Evolutionary conservation across 1,140 invertebrate genomes (phyloP).

Genomic region (Apocrypta bakeri): DNA sequence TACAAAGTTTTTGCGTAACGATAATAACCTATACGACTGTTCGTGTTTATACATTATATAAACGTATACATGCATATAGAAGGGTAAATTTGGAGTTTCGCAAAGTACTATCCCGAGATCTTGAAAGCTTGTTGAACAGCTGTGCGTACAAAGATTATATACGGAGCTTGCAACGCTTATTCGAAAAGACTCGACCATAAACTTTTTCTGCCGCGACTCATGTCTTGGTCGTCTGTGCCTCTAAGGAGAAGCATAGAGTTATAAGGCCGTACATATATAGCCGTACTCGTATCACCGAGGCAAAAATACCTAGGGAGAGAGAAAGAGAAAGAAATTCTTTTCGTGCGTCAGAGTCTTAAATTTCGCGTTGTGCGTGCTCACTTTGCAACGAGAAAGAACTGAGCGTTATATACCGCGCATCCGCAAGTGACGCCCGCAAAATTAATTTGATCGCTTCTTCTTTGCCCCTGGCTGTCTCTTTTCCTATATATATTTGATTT

Average conservation of each 20-base stretch:
- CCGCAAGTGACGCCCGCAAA: background rate
- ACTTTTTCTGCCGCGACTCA: too few relatives aligned
- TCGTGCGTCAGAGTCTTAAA: constrained; percentile 29
- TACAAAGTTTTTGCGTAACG: constrained; percentile 26
- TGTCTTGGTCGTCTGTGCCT: too few relatives aligned
- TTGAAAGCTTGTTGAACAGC: too few relatives aligned
- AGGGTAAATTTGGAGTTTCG: background rate
- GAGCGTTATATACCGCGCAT: background rate
- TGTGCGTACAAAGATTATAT: too few relatives aligned
- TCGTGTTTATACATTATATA: background rate
- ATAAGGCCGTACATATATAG: too few relatives aligned
- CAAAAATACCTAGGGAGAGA: background rate
- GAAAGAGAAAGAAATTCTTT: constrained; percentile 17
- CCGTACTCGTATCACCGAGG: too few relatives aligned
- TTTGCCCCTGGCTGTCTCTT: background rate
- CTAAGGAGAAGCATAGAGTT: too few relatives aligned
- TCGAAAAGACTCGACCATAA: too few relatives aligned
- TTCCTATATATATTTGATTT: background rate
- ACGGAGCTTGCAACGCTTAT: too few relatives aligned
- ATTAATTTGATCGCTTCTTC: background rate
- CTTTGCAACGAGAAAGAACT: constrained; percentile 4
- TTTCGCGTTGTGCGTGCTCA: constrained; percentile 17
- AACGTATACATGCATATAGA: background rate
- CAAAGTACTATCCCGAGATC: too few relatives aligned
- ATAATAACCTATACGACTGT: background rate